Conservation (phyloP, 2,797 vertebrate genomes). For the Rachycentron canadum region DNA sequence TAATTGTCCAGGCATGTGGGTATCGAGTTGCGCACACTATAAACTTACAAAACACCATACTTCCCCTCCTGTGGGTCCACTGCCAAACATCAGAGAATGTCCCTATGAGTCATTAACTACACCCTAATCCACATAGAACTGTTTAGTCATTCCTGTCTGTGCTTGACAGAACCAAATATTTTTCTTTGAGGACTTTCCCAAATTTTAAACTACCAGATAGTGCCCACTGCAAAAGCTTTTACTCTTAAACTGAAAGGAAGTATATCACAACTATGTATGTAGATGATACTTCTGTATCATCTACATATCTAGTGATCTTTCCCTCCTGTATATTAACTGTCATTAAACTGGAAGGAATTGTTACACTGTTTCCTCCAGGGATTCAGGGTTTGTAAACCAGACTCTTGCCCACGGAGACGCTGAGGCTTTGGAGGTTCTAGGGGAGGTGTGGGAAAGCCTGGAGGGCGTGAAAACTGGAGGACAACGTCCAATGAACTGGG, state of each 20-base stretch:
- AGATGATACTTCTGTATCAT: neutral
- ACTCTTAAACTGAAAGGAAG: neutral
- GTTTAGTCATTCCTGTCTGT: constrained; percentile 38
- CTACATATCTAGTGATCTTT: constrained; percentile 5
- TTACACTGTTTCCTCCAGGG: constrained; percentile 76
- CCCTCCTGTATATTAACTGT: constrained; percentile 7
- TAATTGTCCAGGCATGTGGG: neutral
- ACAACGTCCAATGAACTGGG: constrained; percentile 83
- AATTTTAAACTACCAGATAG: constrained; percentile 7
- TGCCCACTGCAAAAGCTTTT: neutral
- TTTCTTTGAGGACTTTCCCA: constrained; percentile 14
- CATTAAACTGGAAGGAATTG: constrained; percentile 15
- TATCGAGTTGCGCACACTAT: constrained; percentile 26
- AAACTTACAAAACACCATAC: constrained; percentile 34
- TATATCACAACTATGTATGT: neutral
- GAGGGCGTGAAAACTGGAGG: constrained; percentile 58
- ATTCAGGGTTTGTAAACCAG: constrained; percentile 73
- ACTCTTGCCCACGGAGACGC: constrained; percentile 61
- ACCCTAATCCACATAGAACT: constrained; percentile 23
- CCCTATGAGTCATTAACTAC: constrained; percentile 43
- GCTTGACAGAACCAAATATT: constrained; percentile 7
- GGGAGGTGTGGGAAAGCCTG: constrained; percentile 78
- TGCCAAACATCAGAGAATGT: constrained; percentile 30
- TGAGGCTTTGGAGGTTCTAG: constrained; percentile 82
- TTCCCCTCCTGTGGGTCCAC: constrained; percentile 8